A percentile compares a stretch with the other conserved stretches of the same genome.
phyloP scores from a whole-genome alignment of 1,140 invertebrate genomes.

The Cherax destructor region DNA sequence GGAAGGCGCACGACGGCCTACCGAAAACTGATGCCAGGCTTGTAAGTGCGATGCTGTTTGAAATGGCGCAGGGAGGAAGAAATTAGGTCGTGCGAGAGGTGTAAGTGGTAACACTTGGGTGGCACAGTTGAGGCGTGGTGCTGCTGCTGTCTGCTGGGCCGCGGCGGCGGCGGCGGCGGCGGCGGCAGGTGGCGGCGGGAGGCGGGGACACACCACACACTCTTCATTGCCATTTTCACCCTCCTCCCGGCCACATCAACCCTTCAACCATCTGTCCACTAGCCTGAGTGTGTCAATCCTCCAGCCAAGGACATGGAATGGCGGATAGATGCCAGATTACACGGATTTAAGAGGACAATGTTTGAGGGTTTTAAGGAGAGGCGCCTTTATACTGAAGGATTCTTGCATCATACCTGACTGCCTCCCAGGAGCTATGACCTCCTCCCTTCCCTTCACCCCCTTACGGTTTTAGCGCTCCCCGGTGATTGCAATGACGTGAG shows the following conservation, averaged over 20 bases:
- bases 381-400: too few species aligned
- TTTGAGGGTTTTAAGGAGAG: not conserved
- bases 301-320: not conserved
- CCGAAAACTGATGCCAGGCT: too few species aligned
- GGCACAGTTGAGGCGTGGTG: conserved; percentile 52
- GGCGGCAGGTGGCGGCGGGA: not conserved
- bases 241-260: not conserved
- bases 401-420: too few species aligned
- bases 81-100: not conserved
- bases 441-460: not conserved
- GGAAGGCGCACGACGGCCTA: too few species aligned
- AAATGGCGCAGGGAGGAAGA: not conserved
- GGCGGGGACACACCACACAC: not conserved
- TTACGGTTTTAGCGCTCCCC: not conserved
- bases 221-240: conserved; percentile 28
- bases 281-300: not conserved
- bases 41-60: too few species aligned
- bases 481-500: too few species aligned
- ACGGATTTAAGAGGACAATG: not conserved
- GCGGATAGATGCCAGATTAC: not conserved
- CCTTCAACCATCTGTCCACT: not conserved
- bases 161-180: conserved; percentile 4
- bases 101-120: conserved; percentile 41
- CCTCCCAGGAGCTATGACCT: not conserved
- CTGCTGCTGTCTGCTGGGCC: conserved; percentile 15